Evolutionary conservation across 2,888 invertebrate genomes (phyloP), one percentile per base, ranked within the genome.

Genomic region (Leucophenga montana): DNA sequence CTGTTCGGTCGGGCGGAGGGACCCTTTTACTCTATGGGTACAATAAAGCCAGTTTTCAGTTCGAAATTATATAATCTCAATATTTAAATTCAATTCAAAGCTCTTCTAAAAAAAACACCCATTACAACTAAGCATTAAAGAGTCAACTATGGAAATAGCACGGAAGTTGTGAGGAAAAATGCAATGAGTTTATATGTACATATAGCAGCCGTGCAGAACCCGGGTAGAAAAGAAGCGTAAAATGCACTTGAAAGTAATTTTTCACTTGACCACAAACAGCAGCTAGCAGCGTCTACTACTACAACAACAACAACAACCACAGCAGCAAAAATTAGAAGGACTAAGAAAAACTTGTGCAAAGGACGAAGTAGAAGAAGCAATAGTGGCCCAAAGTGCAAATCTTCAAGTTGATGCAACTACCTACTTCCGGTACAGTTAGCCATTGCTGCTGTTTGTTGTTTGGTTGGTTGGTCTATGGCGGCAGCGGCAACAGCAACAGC

Each of bases 231-330:
- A 46, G 5, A 50, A 13, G 61, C n/a, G 18, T 18, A 22, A 48
- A 64, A 62, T 62, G 62, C 33, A 62, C 68, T 68, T 62, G 68
- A 62, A 62, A 68, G 68, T 68, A 64, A 68, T 83, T 82, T 83
- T 75, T 74, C 62, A 75, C 75, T 76, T 78, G 74, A 68, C 80
- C 77, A 70, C 76, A 77, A 80, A 75, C 75, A 73, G 75, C 16
- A 50, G 18, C 16, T 4, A n/a, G 46, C 46, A n/a, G 46, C 46
- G 46, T 46, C n/a, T 14, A 13, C 46, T 46, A 61, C 59, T 31
- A 59, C 13, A 59, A 8, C 6, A 56, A 61, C 9, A 14, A 18
- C 22, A 33, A 46, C 14, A 62, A 62, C 22, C 14, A 62, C 11
- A 44, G 18, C 27, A 27, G 27, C 14, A n/a, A 31, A 57, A 27